Conservation (phyloP, 2,888 invertebrate species). For the Hypomecis punctinalis region DNA sequence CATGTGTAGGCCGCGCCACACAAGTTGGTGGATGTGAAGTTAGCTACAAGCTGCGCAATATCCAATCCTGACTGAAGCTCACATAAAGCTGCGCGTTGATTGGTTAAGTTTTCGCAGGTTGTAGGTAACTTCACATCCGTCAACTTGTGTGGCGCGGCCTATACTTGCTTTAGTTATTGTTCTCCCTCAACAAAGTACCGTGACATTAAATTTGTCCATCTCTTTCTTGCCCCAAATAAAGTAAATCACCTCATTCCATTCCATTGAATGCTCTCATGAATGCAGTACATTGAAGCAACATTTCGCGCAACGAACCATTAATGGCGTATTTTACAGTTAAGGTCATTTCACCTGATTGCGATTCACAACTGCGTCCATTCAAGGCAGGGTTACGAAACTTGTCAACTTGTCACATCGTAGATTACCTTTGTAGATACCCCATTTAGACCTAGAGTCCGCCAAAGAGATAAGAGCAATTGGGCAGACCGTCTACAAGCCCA, state of each 20-base stretch:
- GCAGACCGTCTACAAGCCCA: not conserved
- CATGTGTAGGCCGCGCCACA: too few species aligned
- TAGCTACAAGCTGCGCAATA: too few species aligned
- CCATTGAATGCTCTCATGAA: conserved; percentile 8
- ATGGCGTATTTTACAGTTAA: conserved; percentile 14
- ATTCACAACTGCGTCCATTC: conserved; percentile 20
- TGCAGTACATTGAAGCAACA: conserved; percentile 15
- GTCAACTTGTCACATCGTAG: conserved; percentile 2
- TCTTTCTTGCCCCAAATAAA: not conserved
- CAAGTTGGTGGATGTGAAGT: too few species aligned
- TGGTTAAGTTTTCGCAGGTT: too few species aligned
- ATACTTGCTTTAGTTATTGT: too few species aligned
- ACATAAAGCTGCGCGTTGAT: too few species aligned
- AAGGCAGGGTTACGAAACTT: conserved; percentile 22
- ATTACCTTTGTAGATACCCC: not conserved
- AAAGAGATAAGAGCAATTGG: not conserved
- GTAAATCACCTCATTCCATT: not conserved
- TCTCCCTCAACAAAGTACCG: too few species aligned
- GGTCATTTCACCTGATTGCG: conserved; percentile 27
- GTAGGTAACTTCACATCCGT: too few species aligned
- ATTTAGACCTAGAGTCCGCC: too few species aligned
- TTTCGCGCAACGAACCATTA: conserved; percentile 8
- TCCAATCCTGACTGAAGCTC: too few species aligned
- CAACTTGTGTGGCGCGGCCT: too few species aligned
- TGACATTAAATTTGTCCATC: too few species aligned